phyloP scores from a whole-genome alignment of 2,797 vertebrate species.

The Fringilla coelebs region DNA sequence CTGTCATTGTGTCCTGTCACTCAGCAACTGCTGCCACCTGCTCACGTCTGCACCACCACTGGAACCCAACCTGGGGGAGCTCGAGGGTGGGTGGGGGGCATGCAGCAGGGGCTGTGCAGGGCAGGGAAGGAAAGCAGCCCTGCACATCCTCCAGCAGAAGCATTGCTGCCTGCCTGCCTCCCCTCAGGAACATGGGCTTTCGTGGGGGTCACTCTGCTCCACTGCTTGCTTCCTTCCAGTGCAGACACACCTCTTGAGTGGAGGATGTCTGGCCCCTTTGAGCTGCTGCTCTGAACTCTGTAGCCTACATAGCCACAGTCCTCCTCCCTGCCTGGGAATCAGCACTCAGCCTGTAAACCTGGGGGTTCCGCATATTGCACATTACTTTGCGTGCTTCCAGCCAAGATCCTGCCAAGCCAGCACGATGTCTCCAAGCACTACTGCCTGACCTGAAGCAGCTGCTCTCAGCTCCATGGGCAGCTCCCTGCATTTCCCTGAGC shows the following conservation, averaged over 20 bases:
- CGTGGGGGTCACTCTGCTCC: not conserved
- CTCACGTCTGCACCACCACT: not conserved
- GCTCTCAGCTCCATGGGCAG: not conserved
- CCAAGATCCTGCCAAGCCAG: not conserved
- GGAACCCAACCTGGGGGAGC: fast-evolving
- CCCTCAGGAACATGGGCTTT: fast-evolving
- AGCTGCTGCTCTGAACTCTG: not conserved
- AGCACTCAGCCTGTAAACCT: not conserved
- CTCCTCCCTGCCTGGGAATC: not conserved
- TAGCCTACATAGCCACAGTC: not conserved
- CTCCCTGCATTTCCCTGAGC: fast-evolving
- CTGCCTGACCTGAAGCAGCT: not conserved
- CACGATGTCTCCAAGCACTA: not conserved
- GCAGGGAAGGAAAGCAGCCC: not conserved
- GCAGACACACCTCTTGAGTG: not conserved
- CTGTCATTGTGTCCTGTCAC: not conserved
- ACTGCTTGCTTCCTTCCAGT: not conserved
- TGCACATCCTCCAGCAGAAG: not conserved
- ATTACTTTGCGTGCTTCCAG: not conserved
- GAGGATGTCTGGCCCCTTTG: not conserved
- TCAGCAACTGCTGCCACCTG: not conserved
- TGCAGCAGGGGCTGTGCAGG: not conserved
- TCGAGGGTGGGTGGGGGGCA: fast-evolving
- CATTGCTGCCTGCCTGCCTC: not conserved
- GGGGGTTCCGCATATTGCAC: fast-evolving